Conservation (phyloP, 2,113 vertebrate genomes). For the Ailurus styani region DNA sequence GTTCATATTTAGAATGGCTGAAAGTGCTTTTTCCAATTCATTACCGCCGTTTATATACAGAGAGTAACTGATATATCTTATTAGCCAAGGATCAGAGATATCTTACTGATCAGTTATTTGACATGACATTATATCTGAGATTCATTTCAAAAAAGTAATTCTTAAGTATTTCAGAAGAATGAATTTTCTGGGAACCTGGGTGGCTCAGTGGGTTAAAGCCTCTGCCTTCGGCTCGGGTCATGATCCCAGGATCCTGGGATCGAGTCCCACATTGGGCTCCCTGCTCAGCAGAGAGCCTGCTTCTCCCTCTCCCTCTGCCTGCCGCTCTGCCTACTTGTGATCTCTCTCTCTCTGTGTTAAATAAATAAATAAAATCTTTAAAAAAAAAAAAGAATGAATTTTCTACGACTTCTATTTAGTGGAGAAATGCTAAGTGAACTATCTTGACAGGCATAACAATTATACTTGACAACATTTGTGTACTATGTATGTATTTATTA, state of each 20-base stretch:
- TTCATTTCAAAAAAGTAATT: slow-evolving; percentile 24
- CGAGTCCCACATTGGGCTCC: too few relatives aligned
- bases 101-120: background rate
- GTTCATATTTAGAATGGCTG: background rate
- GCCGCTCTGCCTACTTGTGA: too few relatives aligned
- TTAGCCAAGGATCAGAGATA: background rate
- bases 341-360: too few relatives aligned
- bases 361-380: too few relatives aligned
- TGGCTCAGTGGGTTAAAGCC: too few relatives aligned
- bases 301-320: too few relatives aligned
- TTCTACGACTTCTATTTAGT: background rate
- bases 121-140: slow-evolving; percentile 13
- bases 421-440: background rate
- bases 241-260: too few relatives aligned
- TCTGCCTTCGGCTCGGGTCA: too few relatives aligned
- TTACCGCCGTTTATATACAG: background rate
- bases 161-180: slow-evolving; percentile 35
- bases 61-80: slow-evolving; percentile 14
- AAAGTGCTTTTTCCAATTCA: slow-evolving; percentile 10
- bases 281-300: too few relatives aligned
- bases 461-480: background rate
- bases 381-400: background rate
- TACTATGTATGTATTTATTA: background rate
- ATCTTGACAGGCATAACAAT: background rate
- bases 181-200: too few relatives aligned